Conservation (phyloP, 1,140 invertebrate species). For the Drosophila azteca region DNA sequence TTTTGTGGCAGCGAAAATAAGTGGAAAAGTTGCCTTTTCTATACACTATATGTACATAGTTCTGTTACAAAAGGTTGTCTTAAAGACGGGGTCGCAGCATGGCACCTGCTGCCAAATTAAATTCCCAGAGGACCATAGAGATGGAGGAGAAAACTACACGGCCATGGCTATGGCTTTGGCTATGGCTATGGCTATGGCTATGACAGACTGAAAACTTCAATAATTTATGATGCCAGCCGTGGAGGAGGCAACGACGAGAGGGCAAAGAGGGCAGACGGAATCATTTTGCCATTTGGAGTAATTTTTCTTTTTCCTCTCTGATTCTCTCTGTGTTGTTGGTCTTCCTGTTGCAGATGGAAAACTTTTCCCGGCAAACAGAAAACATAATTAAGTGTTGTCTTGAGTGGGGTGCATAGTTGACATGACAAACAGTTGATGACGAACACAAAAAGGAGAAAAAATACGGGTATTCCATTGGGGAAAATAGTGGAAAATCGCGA, state of each 20-base stretch:
- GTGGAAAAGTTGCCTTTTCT: constrained; percentile 68
- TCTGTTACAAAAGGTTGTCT: constrained; percentile 34
- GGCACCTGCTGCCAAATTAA: constrained; percentile 77
- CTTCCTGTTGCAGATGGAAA: constrained; percentile 24
- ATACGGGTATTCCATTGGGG: constrained; percentile 22
- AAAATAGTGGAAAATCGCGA: constrained; percentile 28
- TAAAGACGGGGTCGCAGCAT: constrained; percentile 64
- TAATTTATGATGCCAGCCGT: constrained; percentile 69
- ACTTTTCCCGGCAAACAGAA: constrained; percentile 56
- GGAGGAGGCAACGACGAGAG: background rate
- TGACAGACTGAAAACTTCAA: constrained; percentile 76
- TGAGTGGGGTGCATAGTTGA: constrained; percentile 60
- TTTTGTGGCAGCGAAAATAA: constrained; percentile 60
- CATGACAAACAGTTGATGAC: constrained; percentile 72
- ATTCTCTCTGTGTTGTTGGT: background rate
- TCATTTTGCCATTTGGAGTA: constrained; percentile 75
- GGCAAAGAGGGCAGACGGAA: constrained; percentile 48
- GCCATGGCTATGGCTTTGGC: constrained; percentile 71
- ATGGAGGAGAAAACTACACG: constrained; percentile 47
- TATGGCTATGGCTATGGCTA: constrained; percentile 68
- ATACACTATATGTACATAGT: constrained; percentile 19
- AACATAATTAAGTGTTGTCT: constrained; percentile 81
- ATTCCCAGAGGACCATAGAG: constrained; percentile 32
- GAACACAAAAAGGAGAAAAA: constrained; percentile 16
- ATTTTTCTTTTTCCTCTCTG: constrained; percentile 56